These are phyloP conservation scores for Oscarella lobularis DNA, from an alignment of 37 sponge, comb jelly and placozoan species.

Conservation along the genomic window DNA sequence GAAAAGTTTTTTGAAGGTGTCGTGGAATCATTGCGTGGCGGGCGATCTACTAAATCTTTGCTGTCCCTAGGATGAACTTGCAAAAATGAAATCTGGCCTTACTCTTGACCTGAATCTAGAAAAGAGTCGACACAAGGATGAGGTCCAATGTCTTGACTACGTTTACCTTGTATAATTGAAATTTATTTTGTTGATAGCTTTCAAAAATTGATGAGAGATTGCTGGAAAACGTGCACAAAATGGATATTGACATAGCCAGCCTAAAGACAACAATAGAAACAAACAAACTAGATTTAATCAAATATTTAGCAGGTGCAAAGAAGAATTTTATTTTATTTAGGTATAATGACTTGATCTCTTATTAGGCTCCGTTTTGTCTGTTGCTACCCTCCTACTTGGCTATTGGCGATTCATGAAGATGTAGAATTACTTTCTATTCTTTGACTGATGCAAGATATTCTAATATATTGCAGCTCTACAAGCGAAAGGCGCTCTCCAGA, in stretches of 20 bases:
- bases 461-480: too few species aligned
- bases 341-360: background rate
- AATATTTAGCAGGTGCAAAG: slow-evolving; percentile 50
- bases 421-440: too few species aligned
- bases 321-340: background rate
- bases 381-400: slow-evolving; percentile 44
- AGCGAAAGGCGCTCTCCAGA: too few species aligned
- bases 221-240: slow-evolving; percentile 56
- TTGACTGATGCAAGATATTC: too few species aligned
- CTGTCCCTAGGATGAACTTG: slow-evolving; percentile 12
- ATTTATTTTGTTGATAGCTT: slow-evolving; percentile 6
- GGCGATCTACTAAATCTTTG: too few species aligned
- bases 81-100: slow-evolving; percentile 24
- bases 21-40: too few species aligned
- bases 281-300: slow-evolving; percentile 61
- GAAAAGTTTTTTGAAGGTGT: slow-evolving; percentile 20
- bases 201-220: slow-evolving; percentile 33
- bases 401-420: slow-evolving; percentile 54
- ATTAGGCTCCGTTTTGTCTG: slow-evolving; percentile 43
- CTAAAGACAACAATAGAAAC: slow-evolving; percentile 59
- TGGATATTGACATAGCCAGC: slow-evolving; percentile 48
- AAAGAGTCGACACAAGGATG: slow-evolving; percentile 55
- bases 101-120: slow-evolving; percentile 67
- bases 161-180: background rate
- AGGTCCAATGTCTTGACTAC: slow-evolving; percentile 15